Base-by-base conservation (phyloP, 2,113 vertebrate species). In the Colaptes auratus region DNA sequence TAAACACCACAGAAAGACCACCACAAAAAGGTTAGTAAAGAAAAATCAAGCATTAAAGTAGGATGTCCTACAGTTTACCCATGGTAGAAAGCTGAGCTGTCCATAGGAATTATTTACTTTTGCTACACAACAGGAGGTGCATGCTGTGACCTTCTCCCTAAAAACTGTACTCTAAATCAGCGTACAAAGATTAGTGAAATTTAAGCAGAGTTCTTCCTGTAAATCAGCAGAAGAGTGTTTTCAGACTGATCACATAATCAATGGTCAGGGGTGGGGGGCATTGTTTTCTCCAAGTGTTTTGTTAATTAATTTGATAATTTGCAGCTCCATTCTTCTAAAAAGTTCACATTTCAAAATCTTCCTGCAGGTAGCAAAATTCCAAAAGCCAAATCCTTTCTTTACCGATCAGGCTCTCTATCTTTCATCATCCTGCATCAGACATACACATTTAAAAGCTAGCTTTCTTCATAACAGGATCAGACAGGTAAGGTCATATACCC, bases 21-120 rank as follows among this genome's bases (percentile, higher is more conserved):
- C 14, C 9, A 6, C 36, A n/a, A 73, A 76, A 80, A 86, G 10
- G 4, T 36, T 39, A 42, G 33, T 18, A 61, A 73, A 82, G 77
- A 84, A n/a, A 76, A 89, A 75, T 56, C 52, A 87, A 92, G 44
- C 86, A 96, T 97, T 93, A 94, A 96, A 97, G 89, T 25, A 83
- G 66, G 53, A 91, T 74, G 58, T 42, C 75, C 79, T 76, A 35
- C 64, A 72, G 79, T 94, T 89, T 71, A 60, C 61, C 67, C 64
- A 69, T 20, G n/a, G 50, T 50, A 31, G 30, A 7, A 65, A 74
- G 48, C 1, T 53, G 44, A 96, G 14, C 30, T 81, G 19, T 16
- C 80, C 18, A 35, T 24, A 10, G 15, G 27, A 74, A 65, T 55
- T 82, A 65, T 33, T 58, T 82, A 39, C 23, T 56, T 60, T 42